phyloP scores from a whole-genome alignment of 2,797 vertebrate genomes.

The Triplophysa bombifrons region DNA sequence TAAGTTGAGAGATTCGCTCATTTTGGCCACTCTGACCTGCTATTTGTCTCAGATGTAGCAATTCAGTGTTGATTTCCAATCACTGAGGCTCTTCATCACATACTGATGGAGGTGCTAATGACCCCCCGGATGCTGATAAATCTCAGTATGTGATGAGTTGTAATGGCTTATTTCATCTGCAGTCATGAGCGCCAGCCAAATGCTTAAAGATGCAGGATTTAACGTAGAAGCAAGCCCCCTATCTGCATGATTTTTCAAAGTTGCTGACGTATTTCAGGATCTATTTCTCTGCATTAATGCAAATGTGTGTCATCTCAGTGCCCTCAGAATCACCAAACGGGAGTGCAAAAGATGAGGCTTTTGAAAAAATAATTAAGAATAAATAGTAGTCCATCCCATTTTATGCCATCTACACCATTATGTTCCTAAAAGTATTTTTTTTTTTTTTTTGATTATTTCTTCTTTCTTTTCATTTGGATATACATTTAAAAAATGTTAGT shows the following conservation, averaged over 20 bases:
- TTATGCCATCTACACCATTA: too few species aligned
- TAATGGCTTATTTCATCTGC: constrained; percentile 32
- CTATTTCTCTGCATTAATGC: neutral
- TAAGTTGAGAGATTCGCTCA: constrained; percentile 5
- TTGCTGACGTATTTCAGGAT: neutral
- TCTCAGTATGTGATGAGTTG: constrained; percentile 19
- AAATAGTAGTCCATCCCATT: too few species aligned
- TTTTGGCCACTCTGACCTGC: neutral
- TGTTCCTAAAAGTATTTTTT: too few species aligned
- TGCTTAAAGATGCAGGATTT: constrained; percentile 26
- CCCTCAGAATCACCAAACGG: neutral
- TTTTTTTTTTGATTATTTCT: too few species aligned
- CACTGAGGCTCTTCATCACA: constrained; percentile 29
- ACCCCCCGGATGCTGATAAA: constrained; percentile 36
- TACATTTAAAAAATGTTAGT: too few species aligned
- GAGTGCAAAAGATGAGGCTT: neutral
- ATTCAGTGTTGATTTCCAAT: constrained; percentile 27
- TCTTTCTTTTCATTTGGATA: too few species aligned
- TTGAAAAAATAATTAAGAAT: neutral
- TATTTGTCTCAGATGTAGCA: neutral
- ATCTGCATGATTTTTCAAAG: constrained; percentile 1
- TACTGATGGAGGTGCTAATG: constrained; percentile 25
- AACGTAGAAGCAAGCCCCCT: constrained; percentile 1
- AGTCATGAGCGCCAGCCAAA: constrained; percentile 18
- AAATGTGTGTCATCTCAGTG: neutral